Conservation (phyloP, 2,888 invertebrate species). For the Drosophila leonis region DNA sequence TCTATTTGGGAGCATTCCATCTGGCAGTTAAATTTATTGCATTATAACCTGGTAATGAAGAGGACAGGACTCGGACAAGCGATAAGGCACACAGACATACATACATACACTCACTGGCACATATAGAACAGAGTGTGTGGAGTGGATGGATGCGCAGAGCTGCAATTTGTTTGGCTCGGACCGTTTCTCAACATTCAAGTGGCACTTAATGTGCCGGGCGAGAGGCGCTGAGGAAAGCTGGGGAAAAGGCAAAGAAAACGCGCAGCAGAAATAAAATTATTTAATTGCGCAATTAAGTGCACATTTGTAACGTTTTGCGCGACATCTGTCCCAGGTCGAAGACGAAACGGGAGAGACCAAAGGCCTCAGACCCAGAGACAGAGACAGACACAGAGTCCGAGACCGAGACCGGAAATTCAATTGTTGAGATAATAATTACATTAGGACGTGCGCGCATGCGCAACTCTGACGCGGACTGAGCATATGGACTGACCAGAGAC, state of each 20-base stretch:
- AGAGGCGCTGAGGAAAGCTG: slow-evolving; percentile 20
- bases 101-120: not conserved
- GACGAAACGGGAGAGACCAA: slow-evolving; percentile 38
- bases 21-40: slow-evolving; percentile 13
- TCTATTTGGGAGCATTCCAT: slow-evolving; percentile 18
- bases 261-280: slow-evolving; percentile 79
- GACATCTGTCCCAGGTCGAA: slow-evolving; percentile 72
- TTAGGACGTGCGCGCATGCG: slow-evolving; percentile 82
- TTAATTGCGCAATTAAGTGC: slow-evolving; percentile 84
- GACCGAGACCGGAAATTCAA: slow-evolving; percentile 83
- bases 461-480: slow-evolving; percentile 55
- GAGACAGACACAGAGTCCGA: slow-evolving; percentile 30
- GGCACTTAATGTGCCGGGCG: slow-evolving; percentile 44
- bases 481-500: slow-evolving; percentile 17
- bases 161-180: slow-evolving; percentile 67
- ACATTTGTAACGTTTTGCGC: slow-evolving; percentile 83
- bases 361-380: slow-evolving; percentile 24
- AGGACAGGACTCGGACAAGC: slow-evolving; percentile 30
- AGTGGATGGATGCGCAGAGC: slow-evolving; percentile 32
- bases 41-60: slow-evolving; percentile 33
- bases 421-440: slow-evolving; percentile 83
- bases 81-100: slow-evolving; percentile 36
- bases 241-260: slow-evolving; percentile 37
- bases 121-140: not conserved
- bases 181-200: slow-evolving; percentile 43